phyloP scores from a whole-genome alignment of 2,888 invertebrate species.

The Pachliopta kotzebuea region DNA sequence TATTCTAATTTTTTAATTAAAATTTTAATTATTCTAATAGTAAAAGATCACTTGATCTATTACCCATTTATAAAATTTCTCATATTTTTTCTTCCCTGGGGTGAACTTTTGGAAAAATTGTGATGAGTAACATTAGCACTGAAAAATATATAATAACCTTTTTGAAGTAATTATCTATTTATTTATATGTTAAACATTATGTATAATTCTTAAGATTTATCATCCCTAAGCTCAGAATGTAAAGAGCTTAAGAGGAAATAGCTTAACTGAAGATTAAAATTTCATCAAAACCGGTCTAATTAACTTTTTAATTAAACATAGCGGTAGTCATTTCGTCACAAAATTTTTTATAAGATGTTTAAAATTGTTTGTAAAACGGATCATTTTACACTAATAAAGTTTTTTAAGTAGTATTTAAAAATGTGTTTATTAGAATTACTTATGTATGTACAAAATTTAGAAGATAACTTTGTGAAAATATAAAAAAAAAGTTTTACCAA shows the following conservation, averaged over 20 bases:
- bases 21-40: too few species aligned
- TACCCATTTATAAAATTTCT: too few species aligned
- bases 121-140: too few species aligned
- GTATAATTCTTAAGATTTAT: constrained; percentile 3
- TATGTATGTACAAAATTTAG: too few species aligned
- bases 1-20: too few species aligned
- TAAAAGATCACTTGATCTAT: too few species aligned
- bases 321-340: constrained; percentile 21
- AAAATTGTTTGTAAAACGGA: neutral
- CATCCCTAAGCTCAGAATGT: neutral
- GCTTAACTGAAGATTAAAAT: constrained; percentile 10
- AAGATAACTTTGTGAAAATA: too few species aligned
- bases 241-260: constrained; percentile 12
- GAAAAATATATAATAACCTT: too few species aligned
- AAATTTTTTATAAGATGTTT: constrained; percentile 2
- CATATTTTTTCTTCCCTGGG: too few species aligned
- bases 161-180: neutral
- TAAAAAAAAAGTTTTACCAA: too few species aligned
- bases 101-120: too few species aligned
- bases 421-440: too few species aligned
- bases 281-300: constrained; percentile 18
- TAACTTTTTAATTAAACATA: constrained; percentile 19
- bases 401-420: neutral
- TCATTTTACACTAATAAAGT: neutral
- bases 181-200: neutral